These are phyloP conservation scores for Tinamus major DNA, from an alignment of 2,797 vertebrate species.

Conservation along the genomic window DNA sequence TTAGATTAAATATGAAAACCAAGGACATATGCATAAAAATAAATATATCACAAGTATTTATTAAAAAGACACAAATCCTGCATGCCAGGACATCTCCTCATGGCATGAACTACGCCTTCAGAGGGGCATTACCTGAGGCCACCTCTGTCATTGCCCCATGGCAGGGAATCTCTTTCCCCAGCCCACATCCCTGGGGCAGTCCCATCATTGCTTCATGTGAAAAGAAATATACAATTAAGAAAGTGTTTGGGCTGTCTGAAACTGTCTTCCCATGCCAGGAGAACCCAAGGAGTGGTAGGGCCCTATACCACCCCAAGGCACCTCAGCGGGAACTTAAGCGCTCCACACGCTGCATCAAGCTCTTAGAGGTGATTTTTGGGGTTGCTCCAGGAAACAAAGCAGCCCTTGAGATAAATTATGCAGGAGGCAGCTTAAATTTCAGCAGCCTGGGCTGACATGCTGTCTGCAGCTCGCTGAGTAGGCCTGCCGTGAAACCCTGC, in stretches of 20 bases:
- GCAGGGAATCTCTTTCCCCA: background rate
- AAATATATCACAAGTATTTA: background rate
- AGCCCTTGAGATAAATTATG: background rate
- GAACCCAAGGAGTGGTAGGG: background rate
- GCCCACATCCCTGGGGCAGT: background rate
- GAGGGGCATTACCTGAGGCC: rapidly evolving
- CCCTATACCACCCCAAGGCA: background rate
- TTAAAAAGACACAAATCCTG: background rate
- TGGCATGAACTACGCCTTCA: background rate
- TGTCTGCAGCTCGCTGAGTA: background rate
- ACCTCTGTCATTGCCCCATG: rapidly evolving
- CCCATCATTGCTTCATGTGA: background rate
- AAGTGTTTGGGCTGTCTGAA: background rate
- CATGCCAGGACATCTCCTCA: background rate
- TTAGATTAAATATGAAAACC: background rate
- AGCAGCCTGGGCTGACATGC: background rate
- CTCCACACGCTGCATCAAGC: background rate
- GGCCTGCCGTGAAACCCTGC: background rate
- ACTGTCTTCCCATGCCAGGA: background rate
- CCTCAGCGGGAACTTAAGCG: background rate
- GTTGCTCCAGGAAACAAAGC: background rate
- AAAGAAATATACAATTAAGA: background rate
- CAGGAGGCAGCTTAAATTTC: background rate
- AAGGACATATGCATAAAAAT: background rate
- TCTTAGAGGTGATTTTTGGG: background rate